A percentile compares a stretch with the other conserved stretches of the same genome.
phyloP scores from a whole-genome alignment of 1,140 invertebrate species.

The Penaeus indicus region DNA sequence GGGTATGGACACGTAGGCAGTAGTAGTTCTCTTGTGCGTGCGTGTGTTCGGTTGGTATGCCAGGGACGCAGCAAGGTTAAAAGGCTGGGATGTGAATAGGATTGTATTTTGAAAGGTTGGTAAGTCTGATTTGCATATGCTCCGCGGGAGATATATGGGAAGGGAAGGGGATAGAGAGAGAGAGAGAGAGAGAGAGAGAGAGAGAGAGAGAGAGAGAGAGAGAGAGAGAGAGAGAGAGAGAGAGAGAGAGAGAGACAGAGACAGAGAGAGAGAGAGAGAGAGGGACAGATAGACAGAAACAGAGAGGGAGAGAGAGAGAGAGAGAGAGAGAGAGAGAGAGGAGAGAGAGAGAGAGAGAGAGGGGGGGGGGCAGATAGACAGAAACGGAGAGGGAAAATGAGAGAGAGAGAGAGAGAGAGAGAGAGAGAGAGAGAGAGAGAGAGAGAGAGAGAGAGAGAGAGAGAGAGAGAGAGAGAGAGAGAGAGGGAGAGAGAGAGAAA shows the following conservation, averaged over 20 bases:
- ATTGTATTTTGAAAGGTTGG: background rate
- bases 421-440: background rate
- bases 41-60: no score
- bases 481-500: background rate
- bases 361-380: background rate
- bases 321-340: slow-evolving; percentile 13
- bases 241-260: background rate
- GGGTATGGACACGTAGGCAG: no score
- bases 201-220: slow-evolving; percentile 17
- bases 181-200: slow-evolving; percentile 14
- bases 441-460: background rate
- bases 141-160: background rate
- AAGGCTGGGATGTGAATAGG: background rate
- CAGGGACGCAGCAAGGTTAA: no score
- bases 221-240: background rate
- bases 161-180: background rate
- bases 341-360: no score
- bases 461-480: slow-evolving; percentile 7
- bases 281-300: no score
- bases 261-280: background rate
- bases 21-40: no score
- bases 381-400: background rate
- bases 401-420: background rate
- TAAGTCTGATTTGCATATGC: no score
- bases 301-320: background rate